Percentiles rank a stretch among this genome's conserved stretches.
These are phyloP conservation scores for Mya arenaria DNA, from an alignment of 1,140 invertebrate genomes.

Conservation along the genomic window DNA sequence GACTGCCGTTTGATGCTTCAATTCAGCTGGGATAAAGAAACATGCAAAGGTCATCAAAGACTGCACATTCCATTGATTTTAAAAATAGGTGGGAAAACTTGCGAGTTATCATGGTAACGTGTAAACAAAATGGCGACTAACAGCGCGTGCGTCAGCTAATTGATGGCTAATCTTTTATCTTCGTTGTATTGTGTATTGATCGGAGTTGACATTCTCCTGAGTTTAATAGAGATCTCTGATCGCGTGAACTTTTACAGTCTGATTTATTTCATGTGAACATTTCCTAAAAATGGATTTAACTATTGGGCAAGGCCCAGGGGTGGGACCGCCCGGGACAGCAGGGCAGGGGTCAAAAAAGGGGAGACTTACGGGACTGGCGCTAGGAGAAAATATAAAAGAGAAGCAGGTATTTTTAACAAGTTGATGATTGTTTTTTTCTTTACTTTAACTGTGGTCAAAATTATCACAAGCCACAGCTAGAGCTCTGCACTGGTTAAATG, in stretches of 20 bases:
- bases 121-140: background rate
- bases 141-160: background rate
- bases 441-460: too few species aligned
- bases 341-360: constrained; percentile 68
- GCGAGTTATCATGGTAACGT: background rate
- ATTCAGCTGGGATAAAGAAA: too few species aligned
- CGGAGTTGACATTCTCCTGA: background rate
- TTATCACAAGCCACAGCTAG: too few species aligned
- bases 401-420: constrained; percentile 72
- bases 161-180: background rate
- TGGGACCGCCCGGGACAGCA: constrained; percentile 4
- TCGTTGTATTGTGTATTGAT: background rate
- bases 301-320: background rate
- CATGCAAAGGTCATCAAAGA: too few species aligned
- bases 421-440: too few species aligned
- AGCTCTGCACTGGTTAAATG: too few species aligned
- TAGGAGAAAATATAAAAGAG: constrained; percentile 78
- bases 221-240: background rate
- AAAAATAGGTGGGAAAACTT: too few species aligned
- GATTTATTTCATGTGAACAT: background rate
- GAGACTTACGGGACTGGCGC: constrained; percentile 69
- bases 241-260: background rate
- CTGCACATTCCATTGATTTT: too few species aligned
- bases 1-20: too few species aligned
- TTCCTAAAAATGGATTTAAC: background rate